phyloP scores from a whole-genome alignment of 1,140 invertebrate species.

The Ooceraea biroi region DNA sequence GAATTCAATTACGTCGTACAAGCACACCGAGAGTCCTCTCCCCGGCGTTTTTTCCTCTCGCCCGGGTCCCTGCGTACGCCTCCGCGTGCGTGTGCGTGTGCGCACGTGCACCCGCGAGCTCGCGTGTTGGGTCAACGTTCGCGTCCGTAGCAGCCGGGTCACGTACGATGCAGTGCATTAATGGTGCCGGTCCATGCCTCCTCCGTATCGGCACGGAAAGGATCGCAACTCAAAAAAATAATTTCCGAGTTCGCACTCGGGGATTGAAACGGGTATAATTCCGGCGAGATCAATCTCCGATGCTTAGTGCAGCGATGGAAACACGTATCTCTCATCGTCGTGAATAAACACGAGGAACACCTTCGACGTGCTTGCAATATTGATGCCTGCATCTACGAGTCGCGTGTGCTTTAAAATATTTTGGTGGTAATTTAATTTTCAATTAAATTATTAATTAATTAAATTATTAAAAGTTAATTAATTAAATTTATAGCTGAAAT shows the following conservation, averaged over 20 bases:
- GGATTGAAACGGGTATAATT: conserved; percentile 34
- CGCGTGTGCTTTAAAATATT: no score
- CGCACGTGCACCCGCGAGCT: conserved; percentile 12
- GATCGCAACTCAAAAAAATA: conserved; percentile 44
- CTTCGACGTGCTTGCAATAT: not conserved
- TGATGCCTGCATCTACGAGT: not conserved
- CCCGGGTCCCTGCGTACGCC: not conserved
- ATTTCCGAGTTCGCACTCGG: conserved; percentile 48
- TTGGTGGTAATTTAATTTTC: no score
- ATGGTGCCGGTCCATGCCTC: conserved; percentile 39
- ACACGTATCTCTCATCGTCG: not conserved
- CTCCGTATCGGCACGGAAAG: conserved; percentile 30
- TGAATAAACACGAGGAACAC: not conserved
- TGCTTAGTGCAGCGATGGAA: not conserved
- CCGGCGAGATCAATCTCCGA: conserved; percentile 24
- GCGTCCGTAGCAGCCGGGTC: conserved; percentile 59
- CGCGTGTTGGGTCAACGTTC: conserved; percentile 67
- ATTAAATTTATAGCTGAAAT: no score
- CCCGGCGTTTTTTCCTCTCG: conserved; percentile 26
- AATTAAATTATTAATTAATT: no score
- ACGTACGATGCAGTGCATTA: conserved; percentile 60
- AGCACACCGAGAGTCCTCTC: conserved; percentile 48
- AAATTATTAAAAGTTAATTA: no score
- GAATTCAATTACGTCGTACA: conserved; percentile 67
- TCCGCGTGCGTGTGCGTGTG: not conserved